Evolutionary conservation across 2,797 vertebrate genomes (phyloP), one percentile per base, ranked within the genome.

Genomic region (Myotis pilosus): DNA sequence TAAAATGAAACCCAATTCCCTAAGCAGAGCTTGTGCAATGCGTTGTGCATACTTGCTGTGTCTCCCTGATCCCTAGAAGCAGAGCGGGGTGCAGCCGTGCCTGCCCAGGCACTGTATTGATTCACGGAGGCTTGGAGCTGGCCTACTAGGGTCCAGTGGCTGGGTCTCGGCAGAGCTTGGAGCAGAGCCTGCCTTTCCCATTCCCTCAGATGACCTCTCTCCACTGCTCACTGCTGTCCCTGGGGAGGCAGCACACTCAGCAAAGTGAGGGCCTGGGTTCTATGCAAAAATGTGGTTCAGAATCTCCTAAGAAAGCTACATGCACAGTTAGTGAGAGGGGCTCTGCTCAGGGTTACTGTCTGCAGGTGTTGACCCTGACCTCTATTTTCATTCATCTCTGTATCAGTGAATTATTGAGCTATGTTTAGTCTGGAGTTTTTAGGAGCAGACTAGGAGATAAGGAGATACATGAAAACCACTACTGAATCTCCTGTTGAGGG

Each of bases 241-340:
- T 19, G 17, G 64, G n/a, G n/a, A 51, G 1, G 16, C 8, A 36
- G 17, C 19, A 9, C 28, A 75, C 36, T 53, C 22, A 3, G 33
- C 0, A 0, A 69, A 33, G 64, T 28, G 30, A 78, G n/a, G 3
- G 0, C 5, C 13, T 36, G 17, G 5, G 23, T 78, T 55, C 23
- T 30, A 28, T 33, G 12, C 5, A 38, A 38, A 62, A 55, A 69
- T 8, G 30, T 0, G 13, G 60, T n/a, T 89, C 28, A 62, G 17
- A 44, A 49, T 68, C 15, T 47, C 44, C 66, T 15, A 41, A 78
- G 64, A 44, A 87, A 36, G 44, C 11, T 55, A 49, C 7, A 33
- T 11, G 68, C 53, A 28, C 5, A 36, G 74, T 22, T 15, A 6
- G 20, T 22, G 33, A 41, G 71, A 82, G 74, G 47, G 23, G 2